These are phyloP conservation scores for Andricus curvator DNA, from an alignment of 2,888 invertebrate species.

Conservation along the genomic window DNA sequence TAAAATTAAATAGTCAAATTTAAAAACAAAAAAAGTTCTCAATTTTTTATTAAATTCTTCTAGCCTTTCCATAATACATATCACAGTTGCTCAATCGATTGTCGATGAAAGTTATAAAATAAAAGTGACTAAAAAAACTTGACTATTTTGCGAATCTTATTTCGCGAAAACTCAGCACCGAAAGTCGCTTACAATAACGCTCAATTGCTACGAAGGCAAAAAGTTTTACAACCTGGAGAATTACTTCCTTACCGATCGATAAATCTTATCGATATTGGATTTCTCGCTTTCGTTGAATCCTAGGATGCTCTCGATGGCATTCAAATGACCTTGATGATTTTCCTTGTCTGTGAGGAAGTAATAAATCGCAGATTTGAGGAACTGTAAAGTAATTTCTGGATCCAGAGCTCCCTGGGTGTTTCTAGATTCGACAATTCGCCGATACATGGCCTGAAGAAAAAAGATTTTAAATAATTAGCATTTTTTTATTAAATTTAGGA, in stretches of 20 bases:
- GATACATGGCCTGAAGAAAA: slow-evolving; percentile 88
- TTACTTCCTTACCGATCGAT: slow-evolving; percentile 71
- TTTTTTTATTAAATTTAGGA: background rate
- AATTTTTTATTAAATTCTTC: background rate
- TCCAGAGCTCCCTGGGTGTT: slow-evolving; percentile 87
- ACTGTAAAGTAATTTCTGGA: slow-evolving; percentile 95
- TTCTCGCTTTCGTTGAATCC: slow-evolving; percentile 92
- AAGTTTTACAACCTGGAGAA: slow-evolving; percentile 43
- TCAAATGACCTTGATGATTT: slow-evolving; percentile 92
- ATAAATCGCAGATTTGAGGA: slow-evolving; percentile 95
- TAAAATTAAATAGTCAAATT: background rate
- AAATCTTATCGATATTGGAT: slow-evolving; percentile 85
- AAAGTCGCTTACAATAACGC: slow-evolving; percentile 22
- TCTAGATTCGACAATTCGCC: slow-evolving; percentile 89
- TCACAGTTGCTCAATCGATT: slow-evolving; percentile 32
- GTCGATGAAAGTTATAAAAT: slow-evolving; percentile 31
- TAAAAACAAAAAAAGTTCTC: background rate
- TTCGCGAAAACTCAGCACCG: slow-evolving; percentile 41
- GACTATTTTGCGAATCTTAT: background rate
- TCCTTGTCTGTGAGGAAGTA: slow-evolving; percentile 95
- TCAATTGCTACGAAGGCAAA: slow-evolving; percentile 41
- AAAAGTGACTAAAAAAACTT: background rate
- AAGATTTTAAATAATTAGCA: background rate
- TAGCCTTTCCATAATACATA: background rate
- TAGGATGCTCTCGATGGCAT: slow-evolving; percentile 94